Evolutionary conservation across 35 echinoderm and acorn worm species (phyloP).

Genomic region (Nesometra sesokonis): DNA sequence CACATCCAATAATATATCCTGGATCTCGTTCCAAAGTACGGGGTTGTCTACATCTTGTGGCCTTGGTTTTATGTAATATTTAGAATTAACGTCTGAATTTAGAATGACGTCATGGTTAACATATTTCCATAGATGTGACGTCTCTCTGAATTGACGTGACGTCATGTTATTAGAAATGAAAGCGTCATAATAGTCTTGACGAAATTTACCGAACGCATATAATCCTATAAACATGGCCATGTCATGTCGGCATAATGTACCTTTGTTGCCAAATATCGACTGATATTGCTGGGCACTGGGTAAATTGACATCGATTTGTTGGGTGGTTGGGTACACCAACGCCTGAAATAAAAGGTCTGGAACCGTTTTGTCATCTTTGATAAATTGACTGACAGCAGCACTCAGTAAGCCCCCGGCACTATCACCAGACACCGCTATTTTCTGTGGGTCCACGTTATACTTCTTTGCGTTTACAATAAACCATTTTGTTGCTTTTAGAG

Average conservation of each 20-base stretch:
- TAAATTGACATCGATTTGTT: constrained; percentile 28
- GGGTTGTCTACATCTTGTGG: constrained; percentile 9
- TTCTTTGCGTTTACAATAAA: constrained; percentile 46
- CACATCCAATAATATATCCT: constrained; percentile 31
- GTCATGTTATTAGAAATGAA: not conserved
- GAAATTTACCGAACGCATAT: not conserved
- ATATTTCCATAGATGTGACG: not conserved
- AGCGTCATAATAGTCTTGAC: not conserved
- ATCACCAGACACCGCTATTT: constrained; percentile 46
- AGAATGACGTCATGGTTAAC: not conserved
- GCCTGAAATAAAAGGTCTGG: constrained; percentile 45
- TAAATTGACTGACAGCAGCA: constrained; percentile 17
- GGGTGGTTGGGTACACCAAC: constrained; percentile 42
- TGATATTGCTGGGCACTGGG: constrained; percentile 51
- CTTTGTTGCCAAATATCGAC: constrained; percentile 34
- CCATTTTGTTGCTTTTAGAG: constrained; percentile 30
- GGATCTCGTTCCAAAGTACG: constrained; percentile 28
- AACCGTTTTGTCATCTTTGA: constrained; percentile 34
- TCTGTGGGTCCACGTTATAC: constrained; percentile 22
- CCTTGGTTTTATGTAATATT: not conserved
- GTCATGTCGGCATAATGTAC: constrained; percentile 3
- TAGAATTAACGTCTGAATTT: not conserved
- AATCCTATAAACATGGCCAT: constrained; percentile 20
- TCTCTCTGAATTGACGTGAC: not conserved
- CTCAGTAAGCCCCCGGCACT: constrained; percentile 53